Evolutionary conservation across 2,113 vertebrate genomes (phyloP).

Genomic region (Argyrosomus japonicus): DNA sequence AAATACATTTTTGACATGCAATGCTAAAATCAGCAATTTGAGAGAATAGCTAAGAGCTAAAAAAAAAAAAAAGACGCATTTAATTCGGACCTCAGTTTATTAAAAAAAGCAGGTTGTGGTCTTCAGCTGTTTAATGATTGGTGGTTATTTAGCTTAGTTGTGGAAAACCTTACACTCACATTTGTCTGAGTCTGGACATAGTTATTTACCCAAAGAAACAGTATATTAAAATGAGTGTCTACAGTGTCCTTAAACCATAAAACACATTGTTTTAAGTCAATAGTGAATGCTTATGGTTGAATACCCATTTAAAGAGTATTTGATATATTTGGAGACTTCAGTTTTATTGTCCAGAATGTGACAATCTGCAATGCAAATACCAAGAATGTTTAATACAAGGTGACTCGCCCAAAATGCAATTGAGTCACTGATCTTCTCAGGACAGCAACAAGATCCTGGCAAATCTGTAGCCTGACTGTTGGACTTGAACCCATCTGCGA

Average conservation of each 20-base stretch:
- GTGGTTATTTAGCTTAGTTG: background rate
- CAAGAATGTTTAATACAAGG: background rate
- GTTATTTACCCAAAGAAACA: background rate
- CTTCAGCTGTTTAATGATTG: background rate
- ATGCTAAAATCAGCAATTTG: background rate
- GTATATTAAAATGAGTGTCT: background rate
- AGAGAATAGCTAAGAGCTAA: background rate
- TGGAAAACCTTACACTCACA: background rate
- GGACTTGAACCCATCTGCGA: background rate
- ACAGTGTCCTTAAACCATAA: too few relatives aligned
- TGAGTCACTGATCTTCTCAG: too few relatives aligned
- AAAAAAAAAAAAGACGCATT: too few relatives aligned
- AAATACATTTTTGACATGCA: background rate
- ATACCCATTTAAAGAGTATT: too few relatives aligned
- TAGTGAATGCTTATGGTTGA: too few relatives aligned
- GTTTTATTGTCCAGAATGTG: background rate
- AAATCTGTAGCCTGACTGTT: background rate
- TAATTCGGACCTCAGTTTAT: background rate
- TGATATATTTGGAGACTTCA: too few relatives aligned
- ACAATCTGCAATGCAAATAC: background rate
- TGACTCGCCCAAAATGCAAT: background rate
- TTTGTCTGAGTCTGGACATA: background rate
- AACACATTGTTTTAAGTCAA: too few relatives aligned
- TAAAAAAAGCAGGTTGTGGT: background rate
- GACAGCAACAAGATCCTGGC: background rate